Conservation (phyloP, 2,113 vertebrate species). For the Rana temporaria region DNA sequence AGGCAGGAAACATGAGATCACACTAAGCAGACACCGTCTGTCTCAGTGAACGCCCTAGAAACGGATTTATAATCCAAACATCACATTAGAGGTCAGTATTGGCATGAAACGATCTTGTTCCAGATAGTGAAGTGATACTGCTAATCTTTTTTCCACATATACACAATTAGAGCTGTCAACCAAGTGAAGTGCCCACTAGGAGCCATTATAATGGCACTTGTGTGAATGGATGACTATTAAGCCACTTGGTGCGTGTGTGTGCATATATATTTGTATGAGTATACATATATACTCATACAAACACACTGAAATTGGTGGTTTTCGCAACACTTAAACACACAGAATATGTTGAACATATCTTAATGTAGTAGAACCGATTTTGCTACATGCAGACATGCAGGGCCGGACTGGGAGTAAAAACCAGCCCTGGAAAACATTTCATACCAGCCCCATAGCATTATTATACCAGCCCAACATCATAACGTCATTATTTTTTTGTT, state of each 20-base stretch:
- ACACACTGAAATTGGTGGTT: too few species aligned
- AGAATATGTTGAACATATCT: too few species aligned
- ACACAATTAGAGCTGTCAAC: conserved; percentile 10
- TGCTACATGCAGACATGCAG: too few species aligned
- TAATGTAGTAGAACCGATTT: too few species aligned
- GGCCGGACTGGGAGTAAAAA: too few species aligned
- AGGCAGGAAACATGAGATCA: conserved; percentile 34
- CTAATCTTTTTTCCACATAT: conserved; percentile 21
- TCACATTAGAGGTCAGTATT: conserved; percentile 1
- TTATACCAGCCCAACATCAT: too few species aligned
- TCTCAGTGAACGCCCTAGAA: neutral
- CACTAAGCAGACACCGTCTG: conserved; percentile 19
- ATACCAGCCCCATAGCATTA: too few species aligned
- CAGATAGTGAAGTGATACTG: conserved; percentile 29
- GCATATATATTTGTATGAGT: too few species aligned
- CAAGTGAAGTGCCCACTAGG: neutral
- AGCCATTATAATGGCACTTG: neutral
- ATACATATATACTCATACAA: too few species aligned
- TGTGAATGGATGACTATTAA: conserved; percentile 8
- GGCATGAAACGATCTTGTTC: conserved; percentile 1
- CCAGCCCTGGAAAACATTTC: too few species aligned
- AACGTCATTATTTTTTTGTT: too few species aligned
- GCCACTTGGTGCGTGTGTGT: neutral
- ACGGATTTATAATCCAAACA: conserved; percentile 33
- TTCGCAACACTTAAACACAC: too few species aligned